A percentile compares a stretch with the other conserved stretches of the same genome.
phyloP scores from a whole-genome alignment of 2,888 invertebrate species.

The Chaitophorus viminalis region DNA sequence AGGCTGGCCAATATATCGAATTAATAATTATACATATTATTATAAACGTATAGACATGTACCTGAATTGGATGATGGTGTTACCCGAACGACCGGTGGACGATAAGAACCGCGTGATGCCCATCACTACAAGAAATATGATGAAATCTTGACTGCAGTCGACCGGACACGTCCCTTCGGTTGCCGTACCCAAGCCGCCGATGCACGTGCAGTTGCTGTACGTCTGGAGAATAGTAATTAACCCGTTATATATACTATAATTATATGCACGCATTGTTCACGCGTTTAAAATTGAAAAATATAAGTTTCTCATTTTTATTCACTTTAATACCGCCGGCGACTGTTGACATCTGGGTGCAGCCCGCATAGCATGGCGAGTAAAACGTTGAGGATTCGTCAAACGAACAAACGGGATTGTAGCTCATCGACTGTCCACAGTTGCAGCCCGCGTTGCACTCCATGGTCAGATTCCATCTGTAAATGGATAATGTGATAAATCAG shows the following conservation, averaged over 20 bases:
- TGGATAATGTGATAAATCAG: background rate
- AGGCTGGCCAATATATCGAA: no score
- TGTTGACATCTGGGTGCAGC: constrained; percentile 66
- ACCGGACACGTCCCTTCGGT: constrained; percentile 63
- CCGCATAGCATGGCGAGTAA: constrained; percentile 71
- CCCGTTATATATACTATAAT: background rate
- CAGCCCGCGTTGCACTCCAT: constrained; percentile 67
- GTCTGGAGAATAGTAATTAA: constrained; percentile 64
- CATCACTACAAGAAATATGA: constrained; percentile 64
- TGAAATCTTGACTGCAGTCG: constrained; percentile 64
- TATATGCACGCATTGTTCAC: background rate
- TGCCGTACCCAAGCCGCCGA: constrained; percentile 62
- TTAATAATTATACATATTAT: no score
- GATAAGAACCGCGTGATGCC: constrained; percentile 64
- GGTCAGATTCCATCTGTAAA: constrained; percentile 65
- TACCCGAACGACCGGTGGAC: constrained; percentile 65
- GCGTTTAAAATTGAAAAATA: background rate
- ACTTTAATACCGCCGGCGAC: constrained; percentile 61
- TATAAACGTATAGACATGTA: constrained; percentile 28
- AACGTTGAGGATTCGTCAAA: constrained; percentile 66
- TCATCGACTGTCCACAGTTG: constrained; percentile 65
- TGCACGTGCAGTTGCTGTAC: constrained; percentile 67
- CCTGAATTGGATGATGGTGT: constrained; percentile 65
- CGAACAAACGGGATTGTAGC: constrained; percentile 68
- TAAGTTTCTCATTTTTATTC: background rate